phyloP scores from a whole-genome alignment of 2,888 invertebrate species.

The Plutella xylostella region DNA sequence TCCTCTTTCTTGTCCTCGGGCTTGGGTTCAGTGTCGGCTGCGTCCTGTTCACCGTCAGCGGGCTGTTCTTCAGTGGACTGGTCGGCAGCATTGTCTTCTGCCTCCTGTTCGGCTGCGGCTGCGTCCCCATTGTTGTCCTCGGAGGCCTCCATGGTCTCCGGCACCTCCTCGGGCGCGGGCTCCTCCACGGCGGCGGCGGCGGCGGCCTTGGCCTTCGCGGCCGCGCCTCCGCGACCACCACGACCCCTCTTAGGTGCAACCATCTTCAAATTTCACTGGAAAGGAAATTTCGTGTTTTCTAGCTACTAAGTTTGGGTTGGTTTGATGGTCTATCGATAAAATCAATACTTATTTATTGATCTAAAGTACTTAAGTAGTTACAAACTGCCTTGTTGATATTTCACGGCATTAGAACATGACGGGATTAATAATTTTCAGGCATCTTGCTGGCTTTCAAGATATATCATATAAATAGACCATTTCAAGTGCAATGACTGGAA shows the following conservation, averaged over 20 bases:
- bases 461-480: no score
- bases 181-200: conserved; percentile 31
- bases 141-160: conserved; percentile 11
- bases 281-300: no score
- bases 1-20: conserved; percentile 41
- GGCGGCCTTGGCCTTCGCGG: conserved; percentile 28
- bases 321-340: neutral
- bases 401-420: no score
- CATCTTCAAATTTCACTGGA: conserved; percentile 32
- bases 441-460: no score
- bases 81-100: conserved; percentile 27
- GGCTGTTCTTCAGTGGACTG: conserved; percentile 23
- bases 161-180: conserved; percentile 11
- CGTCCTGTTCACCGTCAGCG: conserved; percentile 30
- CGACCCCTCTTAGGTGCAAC: conserved; percentile 61
- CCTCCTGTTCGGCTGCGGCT: conserved; percentile 30
- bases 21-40: conserved; percentile 29
- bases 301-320: neutral
- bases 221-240: conserved; percentile 48
- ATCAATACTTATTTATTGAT: neutral
- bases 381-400: neutral
- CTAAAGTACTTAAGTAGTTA: neutral
- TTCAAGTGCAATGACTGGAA: no score
- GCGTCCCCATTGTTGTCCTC: conserved; percentile 53
- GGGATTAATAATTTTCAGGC: no score